Conservation (phyloP, 2,888 invertebrate genomes). For the Philopedon plagiatum region DNA sequence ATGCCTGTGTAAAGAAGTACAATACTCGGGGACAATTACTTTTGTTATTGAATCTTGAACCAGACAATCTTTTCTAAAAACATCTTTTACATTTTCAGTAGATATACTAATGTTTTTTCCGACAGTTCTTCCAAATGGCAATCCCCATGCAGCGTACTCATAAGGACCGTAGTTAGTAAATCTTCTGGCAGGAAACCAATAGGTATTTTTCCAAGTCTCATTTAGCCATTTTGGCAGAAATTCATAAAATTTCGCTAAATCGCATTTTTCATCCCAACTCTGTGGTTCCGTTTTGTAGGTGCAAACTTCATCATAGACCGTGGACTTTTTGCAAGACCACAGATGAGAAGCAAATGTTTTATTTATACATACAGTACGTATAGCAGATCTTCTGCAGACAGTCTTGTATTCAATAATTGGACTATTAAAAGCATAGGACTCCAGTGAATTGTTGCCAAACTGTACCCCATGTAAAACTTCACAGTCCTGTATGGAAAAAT, state of each 20-base stretch:
- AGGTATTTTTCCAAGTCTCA: constrained; percentile 22
- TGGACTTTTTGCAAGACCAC: neutral
- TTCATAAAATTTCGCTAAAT: constrained; percentile 15
- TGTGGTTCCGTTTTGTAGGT: constrained; percentile 16
- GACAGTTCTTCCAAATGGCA: constrained; percentile 52
- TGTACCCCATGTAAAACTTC: neutral
- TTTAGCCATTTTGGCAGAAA: constrained; percentile 7
- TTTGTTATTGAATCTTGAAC: constrained; percentile 35
- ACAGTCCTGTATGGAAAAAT: constrained; percentile 2
- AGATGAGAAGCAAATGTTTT: neutral
- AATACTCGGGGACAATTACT: constrained; percentile 49
- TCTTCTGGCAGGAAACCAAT: constrained; percentile 60
- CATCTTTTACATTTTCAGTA: constrained; percentile 42
- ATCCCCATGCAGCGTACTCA: constrained; percentile 54
- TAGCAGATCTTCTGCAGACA: neutral
- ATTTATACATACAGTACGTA: constrained; percentile 6
- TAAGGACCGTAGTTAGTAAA: constrained; percentile 53
- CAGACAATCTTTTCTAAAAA: constrained; percentile 53
- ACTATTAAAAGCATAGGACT: neutral
- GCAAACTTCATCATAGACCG: neutral
- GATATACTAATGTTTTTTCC: constrained; percentile 24
- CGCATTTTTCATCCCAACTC: constrained; percentile 9
- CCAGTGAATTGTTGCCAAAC: neutral
- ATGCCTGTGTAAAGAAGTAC: constrained; percentile 44
- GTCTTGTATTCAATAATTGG: constrained; percentile 4